phyloP scores from a whole-genome alignment of 2,797 vertebrate genomes.

The Siniperca undulata region DNA sequence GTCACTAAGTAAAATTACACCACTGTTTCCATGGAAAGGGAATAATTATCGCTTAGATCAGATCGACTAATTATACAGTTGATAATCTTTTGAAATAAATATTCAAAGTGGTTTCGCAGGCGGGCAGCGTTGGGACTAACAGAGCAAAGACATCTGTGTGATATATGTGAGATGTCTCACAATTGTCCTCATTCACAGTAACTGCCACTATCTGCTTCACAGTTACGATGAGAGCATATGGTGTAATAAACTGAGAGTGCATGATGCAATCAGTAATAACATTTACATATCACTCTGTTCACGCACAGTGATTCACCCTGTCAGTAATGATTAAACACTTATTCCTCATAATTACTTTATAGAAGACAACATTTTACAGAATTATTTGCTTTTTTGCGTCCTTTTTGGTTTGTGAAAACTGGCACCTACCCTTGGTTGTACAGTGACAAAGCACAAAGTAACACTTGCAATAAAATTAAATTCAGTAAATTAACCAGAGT shows the following conservation, averaged over 20 bases:
- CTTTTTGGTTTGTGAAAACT: too few relatives aligned
- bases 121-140: slow-evolving; percentile 17
- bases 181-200: slow-evolving; percentile 28
- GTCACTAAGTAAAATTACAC: slow-evolving; percentile 12
- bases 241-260: slow-evolving; percentile 28
- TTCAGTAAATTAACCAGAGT: too few relatives aligned
- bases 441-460: too few relatives aligned
- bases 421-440: too few relatives aligned
- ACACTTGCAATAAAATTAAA: too few relatives aligned
- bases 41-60: slow-evolving; percentile 54
- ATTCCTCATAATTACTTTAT: background rate
- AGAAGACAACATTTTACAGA: background rate
- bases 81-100: slow-evolving; percentile 46
- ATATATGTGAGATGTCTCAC: slow-evolving; percentile 36
- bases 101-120: slow-evolving; percentile 39
- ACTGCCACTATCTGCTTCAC: slow-evolving; percentile 53
- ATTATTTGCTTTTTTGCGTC: background rate
- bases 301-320: slow-evolving; percentile 1
- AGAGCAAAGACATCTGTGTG: slow-evolving; percentile 15
- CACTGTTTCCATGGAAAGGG: slow-evolving; percentile 2
- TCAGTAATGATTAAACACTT: slow-evolving; percentile 1
- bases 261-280: slow-evolving; percentile 36
- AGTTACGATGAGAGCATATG: slow-evolving; percentile 48
- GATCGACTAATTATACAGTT: slow-evolving; percentile 41
- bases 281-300: slow-evolving; percentile 31